These are phyloP conservation scores for Acrocera orbiculus DNA, from an alignment of 2,888 invertebrate genomes.

Conservation along the genomic window DNA sequence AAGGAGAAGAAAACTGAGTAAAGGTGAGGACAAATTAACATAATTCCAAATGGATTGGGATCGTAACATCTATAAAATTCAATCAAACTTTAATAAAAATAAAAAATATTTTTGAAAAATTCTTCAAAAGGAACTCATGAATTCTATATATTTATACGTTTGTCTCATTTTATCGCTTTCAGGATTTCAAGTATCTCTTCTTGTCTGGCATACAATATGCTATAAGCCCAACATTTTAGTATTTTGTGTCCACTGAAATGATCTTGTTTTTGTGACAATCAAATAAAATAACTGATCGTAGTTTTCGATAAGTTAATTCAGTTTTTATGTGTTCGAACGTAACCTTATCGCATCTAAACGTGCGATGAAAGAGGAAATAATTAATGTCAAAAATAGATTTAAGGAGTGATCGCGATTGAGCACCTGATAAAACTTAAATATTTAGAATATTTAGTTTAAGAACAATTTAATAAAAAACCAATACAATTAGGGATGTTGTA, in stretches of 20 bases:
- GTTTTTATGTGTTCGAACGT: constrained; percentile 29
- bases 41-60: constrained; percentile 10
- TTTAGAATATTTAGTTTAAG: too few relatives aligned
- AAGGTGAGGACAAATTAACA: constrained; percentile 12
- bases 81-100: constrained; percentile 7
- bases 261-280: constrained; percentile 32
- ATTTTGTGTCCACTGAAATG: too few relatives aligned
- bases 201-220: too few relatives aligned
- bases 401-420: constrained; percentile 13
- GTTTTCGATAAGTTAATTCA: constrained; percentile 33
- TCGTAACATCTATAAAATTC: constrained; percentile 7
- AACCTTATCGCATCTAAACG: constrained; percentile 15
- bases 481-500: too few relatives aligned
- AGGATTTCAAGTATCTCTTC: too few relatives aligned
- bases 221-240: too few relatives aligned
- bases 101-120: too few relatives aligned
- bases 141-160: too few relatives aligned
- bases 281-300: constrained; percentile 33
- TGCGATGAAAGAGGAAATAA: constrained; percentile 12
- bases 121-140: too few relatives aligned
- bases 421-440: too few relatives aligned
- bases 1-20: not conserved
- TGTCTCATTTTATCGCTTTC: too few relatives aligned
- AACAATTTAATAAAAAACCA: too few relatives aligned
- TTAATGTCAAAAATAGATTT: constrained; percentile 14